A percentile compares a stretch with the other conserved stretches of the same genome.
Conservation (phyloP, 2,113 vertebrate species). For the Bufo gargarizans region DNA sequence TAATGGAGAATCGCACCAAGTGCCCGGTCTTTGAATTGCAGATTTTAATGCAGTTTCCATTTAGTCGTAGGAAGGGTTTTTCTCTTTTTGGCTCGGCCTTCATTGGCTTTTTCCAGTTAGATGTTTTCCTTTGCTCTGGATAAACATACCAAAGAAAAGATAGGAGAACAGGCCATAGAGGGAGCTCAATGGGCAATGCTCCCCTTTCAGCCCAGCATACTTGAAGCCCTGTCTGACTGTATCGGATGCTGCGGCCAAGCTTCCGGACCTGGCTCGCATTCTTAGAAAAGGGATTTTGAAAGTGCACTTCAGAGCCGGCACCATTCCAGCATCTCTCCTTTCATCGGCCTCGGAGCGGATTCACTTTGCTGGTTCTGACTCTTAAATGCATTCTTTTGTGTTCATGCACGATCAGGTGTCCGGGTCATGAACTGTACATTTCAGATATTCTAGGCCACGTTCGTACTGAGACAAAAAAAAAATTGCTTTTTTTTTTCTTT, state of each 20-base stretch:
- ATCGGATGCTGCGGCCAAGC: slow-evolving; percentile 25
- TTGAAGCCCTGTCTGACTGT: slow-evolving; percentile 25
- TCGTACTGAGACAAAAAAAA: background rate
- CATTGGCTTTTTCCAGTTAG: background rate
- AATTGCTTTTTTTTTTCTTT: background rate
- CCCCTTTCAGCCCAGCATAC: slow-evolving; percentile 44
- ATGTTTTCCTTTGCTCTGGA: slow-evolving; percentile 30
- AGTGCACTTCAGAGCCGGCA: slow-evolving; percentile 49
- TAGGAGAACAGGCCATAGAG: slow-evolving; percentile 14
- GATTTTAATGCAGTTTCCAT: slow-evolving; percentile 1
- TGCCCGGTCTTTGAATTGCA: slow-evolving; percentile 6
- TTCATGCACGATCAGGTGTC: slow-evolving; percentile 32
- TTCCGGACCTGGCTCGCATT: slow-evolving; percentile 51
- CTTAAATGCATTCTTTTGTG: slow-evolving; percentile 42
- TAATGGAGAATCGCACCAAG: background rate
- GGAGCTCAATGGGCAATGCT: slow-evolving; percentile 40
- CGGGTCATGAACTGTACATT: background rate
- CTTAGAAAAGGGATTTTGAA: slow-evolving; percentile 41
- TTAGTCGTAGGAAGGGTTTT: slow-evolving; percentile 11
- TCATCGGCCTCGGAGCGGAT: slow-evolving; percentile 26
- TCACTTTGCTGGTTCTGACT: slow-evolving; percentile 25
- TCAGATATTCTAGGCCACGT: background rate
- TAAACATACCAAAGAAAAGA: slow-evolving; percentile 47
- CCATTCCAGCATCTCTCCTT: slow-evolving; percentile 42
- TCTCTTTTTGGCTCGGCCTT: slow-evolving; percentile 6